phyloP scores from a whole-genome alignment of 2,113 vertebrate species.

The Cairina moschata region DNA sequence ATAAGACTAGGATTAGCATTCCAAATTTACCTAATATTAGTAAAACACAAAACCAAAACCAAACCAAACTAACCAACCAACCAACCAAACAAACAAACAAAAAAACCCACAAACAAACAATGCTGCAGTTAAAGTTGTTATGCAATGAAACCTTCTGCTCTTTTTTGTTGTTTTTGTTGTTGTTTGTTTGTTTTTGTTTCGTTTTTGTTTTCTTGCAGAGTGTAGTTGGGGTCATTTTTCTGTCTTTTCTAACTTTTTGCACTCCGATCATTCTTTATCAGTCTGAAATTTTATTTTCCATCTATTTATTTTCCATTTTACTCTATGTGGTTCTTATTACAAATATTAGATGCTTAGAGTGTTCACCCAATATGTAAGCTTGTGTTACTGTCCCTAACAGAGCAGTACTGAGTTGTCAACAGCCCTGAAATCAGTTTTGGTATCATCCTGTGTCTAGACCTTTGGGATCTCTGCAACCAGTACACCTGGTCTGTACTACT shows the following conservation, averaged over 20 bases:
- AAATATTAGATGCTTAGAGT: background rate
- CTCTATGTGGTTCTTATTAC: background rate
- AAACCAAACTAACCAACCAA: background rate
- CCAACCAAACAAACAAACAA: no score
- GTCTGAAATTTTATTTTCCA: background rate
- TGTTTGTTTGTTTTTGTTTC: background rate
- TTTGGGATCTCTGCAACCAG: background rate
- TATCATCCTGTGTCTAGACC: accelerated
- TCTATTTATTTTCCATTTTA: background rate
- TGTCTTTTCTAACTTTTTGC: background rate
- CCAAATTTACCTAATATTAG: background rate
- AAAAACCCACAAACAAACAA: background rate
- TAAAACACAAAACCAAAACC: no score
- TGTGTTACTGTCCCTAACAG: background rate
- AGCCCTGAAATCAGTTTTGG: background rate
- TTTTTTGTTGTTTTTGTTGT: no score
- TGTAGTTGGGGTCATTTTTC: background rate
- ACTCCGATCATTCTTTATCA: background rate
- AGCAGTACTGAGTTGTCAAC: background rate
- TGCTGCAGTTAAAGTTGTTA: background rate
- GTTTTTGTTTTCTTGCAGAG: background rate
- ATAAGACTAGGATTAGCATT: background rate
- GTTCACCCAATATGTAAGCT: background rate
- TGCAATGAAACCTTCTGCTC: background rate
- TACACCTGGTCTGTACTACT: background rate